Evolutionary conservation across 2,888 invertebrate genomes (phyloP), one percentile per base, ranked within the genome.

Genomic region (Andrena flavipes): DNA sequence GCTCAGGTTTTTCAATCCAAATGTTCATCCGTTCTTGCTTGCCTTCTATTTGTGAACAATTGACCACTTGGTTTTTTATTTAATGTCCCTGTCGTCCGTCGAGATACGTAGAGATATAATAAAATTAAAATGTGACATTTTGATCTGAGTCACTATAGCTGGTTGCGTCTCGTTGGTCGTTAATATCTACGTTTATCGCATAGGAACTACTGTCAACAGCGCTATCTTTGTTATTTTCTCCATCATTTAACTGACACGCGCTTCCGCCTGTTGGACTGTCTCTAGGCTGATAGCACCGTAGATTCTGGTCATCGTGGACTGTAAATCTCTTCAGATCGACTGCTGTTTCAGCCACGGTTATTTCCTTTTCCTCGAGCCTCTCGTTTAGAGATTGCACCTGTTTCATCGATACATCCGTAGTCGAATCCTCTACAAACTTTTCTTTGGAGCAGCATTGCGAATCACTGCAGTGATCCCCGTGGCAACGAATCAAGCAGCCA

Each of bases 401-500:
- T 26, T 78, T 82, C 16, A 30, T 20, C 0, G 77, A 69, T 2
- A 33, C 30, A 16, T 54, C 67, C 16, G 71, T 33, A 7, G 62
- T 49, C 4, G 82, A 85, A 10, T 71, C 82, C 4, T 87, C 84
- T 29, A 76, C 73, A 5, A 88, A 81, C 23, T 85, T 89, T 42
- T 91, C 91, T 65, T 90, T 89, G 4, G 89, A 89, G 65, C 92
- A 93, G 51, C 93, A 93, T 29, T 92, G 93, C 3, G 92, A 92
- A 3, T 87, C 86, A 64, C 90, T 91, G 67, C 92, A 94, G 42
- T 90, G 90, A 29, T 91, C 91, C 2, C 91, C 92, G 65, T 91
- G 93, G 30, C 93, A 94, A 8, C 89, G 90, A n/a, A 94, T 94
- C 4, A 93, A 75, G 35, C 93, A 94, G 51, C 91, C 91, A 16